Evolutionary conservation across 2,888 invertebrate genomes (phyloP), one percentile per base, ranked within the genome.

Genomic region (Lepidochrysops patricia): DNA sequence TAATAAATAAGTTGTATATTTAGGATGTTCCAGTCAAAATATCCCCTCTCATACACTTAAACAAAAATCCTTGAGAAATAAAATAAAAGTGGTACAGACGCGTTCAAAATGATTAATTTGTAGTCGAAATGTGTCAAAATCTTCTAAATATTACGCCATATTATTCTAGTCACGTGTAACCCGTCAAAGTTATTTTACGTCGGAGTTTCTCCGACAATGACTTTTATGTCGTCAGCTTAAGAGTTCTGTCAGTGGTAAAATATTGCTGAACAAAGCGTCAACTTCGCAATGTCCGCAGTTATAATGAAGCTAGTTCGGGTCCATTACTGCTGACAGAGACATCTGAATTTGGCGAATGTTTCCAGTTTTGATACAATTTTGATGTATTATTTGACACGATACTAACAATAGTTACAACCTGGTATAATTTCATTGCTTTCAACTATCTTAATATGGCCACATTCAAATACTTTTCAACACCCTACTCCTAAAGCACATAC

Each of bases 271-370:
- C 57, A 58, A 63, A 63, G 72, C 73, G 71, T 70, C 70, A 74
- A 73, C 71, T 72, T 69, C 69, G 63, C 69, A 63, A 69, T 67
- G 64, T 62, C 67, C 70, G 67, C 62, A 70, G 72, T 70, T 74
- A 69, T 74, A 72, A 78, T 79, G 73, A 75, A 76, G 71, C 76
- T 73, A 74, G 67, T 63, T 59, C 54, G 67, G 71, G 70, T 70
- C 64, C 63, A 64, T 69, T 67, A 66, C 66, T 63, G 60, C 13
- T 15, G 54, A 29, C 27, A 54, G 12, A 32, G 54, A 54, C 54
- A 54, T 32, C 54, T 19, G 54, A 32, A 54, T 54, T 54, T 29
- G 29, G 15, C 6, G 19, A 49, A 19, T 54, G 54, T 54, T 54
- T 4, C 15, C 9, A 32, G 29, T 27, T 26, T 32, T 32, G 19